Evolutionary conservation across 2,797 vertebrate genomes (phyloP).

Genomic region (Brachyalestes nurse): DNA sequence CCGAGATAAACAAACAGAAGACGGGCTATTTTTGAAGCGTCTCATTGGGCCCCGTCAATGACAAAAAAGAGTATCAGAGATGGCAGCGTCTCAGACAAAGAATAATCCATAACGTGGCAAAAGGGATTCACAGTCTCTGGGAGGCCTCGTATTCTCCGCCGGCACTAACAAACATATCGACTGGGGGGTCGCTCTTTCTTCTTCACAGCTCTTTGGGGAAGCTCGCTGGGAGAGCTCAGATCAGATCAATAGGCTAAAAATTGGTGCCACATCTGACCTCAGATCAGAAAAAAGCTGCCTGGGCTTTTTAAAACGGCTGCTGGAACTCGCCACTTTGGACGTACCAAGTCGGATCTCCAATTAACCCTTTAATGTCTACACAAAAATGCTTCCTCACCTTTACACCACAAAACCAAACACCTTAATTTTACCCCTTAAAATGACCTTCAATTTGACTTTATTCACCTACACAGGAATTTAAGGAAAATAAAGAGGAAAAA

Average conservation of each 20-base stretch:
- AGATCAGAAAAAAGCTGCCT: neutral
- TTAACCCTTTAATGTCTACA: neutral
- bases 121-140: constrained; percentile 39
- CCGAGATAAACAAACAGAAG: constrained; percentile 48
- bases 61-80: constrained; percentile 44
- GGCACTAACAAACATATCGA: constrained; percentile 54
- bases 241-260: constrained; percentile 53
- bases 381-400: neutral
- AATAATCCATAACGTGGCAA: constrained; percentile 52
- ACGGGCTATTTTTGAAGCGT: constrained; percentile 51
- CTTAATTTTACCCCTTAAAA: no score
- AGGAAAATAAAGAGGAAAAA: no score
- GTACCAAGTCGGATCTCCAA: neutral
- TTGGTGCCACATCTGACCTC: neutral
- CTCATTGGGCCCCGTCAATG: constrained; percentile 43
- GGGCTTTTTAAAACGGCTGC: neutral
- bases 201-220: constrained; percentile 23
- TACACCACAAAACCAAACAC: no score
- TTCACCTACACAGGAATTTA: no score
- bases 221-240: constrained; percentile 34
- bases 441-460: no score
- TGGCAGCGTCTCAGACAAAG: constrained; percentile 42
- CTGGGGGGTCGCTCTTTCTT: constrained; percentile 27
- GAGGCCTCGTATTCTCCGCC: constrained; percentile 42
- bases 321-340: neutral